phyloP scores from a whole-genome alignment of 2,888 invertebrate genomes.

The Plagodis dolabraria region DNA sequence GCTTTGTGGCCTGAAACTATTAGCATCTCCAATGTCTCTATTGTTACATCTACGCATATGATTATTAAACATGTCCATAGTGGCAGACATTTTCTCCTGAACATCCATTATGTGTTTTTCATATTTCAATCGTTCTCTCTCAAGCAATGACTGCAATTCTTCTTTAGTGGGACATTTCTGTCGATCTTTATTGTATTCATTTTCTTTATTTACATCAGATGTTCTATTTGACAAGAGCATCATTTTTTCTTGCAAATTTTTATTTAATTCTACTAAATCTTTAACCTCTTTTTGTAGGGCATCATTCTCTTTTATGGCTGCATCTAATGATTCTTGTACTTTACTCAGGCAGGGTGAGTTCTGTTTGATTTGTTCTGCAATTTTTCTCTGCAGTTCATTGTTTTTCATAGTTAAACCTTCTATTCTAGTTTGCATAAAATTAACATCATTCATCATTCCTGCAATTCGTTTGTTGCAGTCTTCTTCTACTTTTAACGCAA shows the following conservation, averaged over 20 bases:
- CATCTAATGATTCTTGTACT: constrained; percentile 56
- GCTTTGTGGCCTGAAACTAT: constrained; percentile 41
- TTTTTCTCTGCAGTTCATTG: constrained; percentile 83
- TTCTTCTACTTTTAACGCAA: constrained; percentile 90
- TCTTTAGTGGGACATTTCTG: constrained; percentile 64
- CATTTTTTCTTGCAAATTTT: constrained; percentile 77
- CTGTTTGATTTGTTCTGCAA: constrained; percentile 66
- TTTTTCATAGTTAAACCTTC: constrained; percentile 73
- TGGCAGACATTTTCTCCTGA: constrained; percentile 70
- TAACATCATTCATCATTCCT: constrained; percentile 85
- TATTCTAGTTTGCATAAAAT: constrained; percentile 82
- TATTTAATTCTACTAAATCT: constrained; percentile 76
- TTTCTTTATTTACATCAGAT: constrained; percentile 44
- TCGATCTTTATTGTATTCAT: constrained; percentile 42
- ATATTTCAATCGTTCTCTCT: constrained; percentile 75
- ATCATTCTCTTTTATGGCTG: constrained; percentile 67
- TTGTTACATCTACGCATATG: constrained; percentile 54
- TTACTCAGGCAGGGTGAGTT: constrained; percentile 42
- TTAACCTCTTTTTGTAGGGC: constrained; percentile 75
- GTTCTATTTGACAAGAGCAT: constrained; percentile 53
- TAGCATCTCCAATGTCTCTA: constrained; percentile 43
- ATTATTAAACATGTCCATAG: constrained; percentile 66
- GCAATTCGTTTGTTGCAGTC: constrained; percentile 89
- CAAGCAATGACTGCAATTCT: constrained; percentile 67
- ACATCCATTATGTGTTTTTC: constrained; percentile 66